Evolutionary conservation across 2,888 invertebrate genomes (phyloP).

Genomic region (Melipona bicolor): DNA sequence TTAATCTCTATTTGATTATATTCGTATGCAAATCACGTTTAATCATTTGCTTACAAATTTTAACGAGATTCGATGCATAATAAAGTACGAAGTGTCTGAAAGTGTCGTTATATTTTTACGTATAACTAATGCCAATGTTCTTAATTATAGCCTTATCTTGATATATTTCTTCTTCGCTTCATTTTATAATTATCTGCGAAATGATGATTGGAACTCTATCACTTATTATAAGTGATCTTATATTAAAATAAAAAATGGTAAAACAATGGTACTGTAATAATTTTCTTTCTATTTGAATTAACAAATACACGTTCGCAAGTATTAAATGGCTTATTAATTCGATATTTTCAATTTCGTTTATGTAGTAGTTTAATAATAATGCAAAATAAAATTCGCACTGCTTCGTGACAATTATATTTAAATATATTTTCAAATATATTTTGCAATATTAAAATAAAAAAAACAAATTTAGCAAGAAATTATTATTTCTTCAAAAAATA

Average conservation of each 20-base stretch:
- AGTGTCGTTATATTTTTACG: not conserved
- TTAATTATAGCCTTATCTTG: not conserved
- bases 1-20: not conserved
- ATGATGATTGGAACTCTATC: not conserved
- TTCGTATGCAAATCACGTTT: not conserved
- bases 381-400: not conserved
- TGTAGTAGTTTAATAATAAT: not conserved
- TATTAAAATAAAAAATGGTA: not conserved
- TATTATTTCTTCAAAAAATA: too few species aligned
- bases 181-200: not conserved
- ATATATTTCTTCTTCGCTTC: not conserved
- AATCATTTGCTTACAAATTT: not conserved
- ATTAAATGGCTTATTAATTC: not conserved
- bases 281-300: not conserved
- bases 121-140: not conserved
- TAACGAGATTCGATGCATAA: not conserved
- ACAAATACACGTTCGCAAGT: not conserved
- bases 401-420: too few species aligned
- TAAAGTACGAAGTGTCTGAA: not conserved
- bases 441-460: too few species aligned
- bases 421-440: too few species aligned
- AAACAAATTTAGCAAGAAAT: too few species aligned
- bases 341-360: not conserved
- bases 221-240: not conserved
- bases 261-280: not conserved